Evolutionary conservation across 2,888 invertebrate genomes (phyloP).

Genomic region (Oscheius sp.): DNA sequence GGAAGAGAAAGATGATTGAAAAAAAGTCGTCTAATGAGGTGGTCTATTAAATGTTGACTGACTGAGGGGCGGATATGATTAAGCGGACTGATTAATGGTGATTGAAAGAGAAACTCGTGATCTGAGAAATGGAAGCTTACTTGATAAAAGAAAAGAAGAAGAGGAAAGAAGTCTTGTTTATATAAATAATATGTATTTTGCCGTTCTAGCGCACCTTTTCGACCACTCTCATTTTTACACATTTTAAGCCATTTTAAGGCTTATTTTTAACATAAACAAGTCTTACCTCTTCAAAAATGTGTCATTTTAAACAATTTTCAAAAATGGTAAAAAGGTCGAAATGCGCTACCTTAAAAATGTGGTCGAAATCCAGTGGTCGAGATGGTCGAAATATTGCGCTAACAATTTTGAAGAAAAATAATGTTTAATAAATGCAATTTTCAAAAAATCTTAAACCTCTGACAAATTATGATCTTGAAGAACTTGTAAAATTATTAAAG

Average conservation of each 20-base stretch:
- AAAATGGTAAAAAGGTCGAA: conserved; percentile 1
- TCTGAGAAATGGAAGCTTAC: no score
- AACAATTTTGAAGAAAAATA: not conserved
- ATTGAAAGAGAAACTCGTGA: no score
- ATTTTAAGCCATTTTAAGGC: not conserved
- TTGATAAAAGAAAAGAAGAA: no score
- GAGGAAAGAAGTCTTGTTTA: no score
- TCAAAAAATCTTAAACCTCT: conserved; percentile 4
- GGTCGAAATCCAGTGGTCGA: conserved; percentile 1
- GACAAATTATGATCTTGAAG: conserved; percentile 18
- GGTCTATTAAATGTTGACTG: no score
- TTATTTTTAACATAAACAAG: not conserved
- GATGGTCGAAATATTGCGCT: not conserved
- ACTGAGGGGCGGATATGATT: no score
- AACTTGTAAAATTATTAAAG: conserved; percentile 15
- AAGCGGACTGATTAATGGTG: no score
- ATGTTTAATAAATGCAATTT: conserved; percentile 11
- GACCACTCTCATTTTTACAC: not conserved
- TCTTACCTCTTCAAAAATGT: no score
- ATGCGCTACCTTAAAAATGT: not conserved
- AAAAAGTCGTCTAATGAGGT: no score
- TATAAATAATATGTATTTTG: not conserved
- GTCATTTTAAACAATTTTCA: conserved; percentile 4
- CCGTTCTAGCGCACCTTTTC: not conserved
- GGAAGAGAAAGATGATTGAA: no score